Evolutionary conservation across 1,140 invertebrate species (phyloP).

Genomic region (Drosophila parvula): DNA sequence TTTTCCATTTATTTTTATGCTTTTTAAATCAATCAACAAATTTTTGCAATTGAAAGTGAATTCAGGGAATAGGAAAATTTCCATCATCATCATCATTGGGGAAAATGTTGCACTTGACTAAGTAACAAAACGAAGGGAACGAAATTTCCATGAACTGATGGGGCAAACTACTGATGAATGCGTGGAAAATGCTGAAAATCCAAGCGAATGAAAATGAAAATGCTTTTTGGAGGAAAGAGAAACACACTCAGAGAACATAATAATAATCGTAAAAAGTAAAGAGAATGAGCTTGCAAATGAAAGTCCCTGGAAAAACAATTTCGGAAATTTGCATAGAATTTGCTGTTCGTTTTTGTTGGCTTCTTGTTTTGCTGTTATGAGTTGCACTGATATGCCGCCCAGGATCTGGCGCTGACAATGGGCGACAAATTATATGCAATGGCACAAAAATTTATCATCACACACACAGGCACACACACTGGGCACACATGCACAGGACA

Average conservation of each 20-base stretch:
- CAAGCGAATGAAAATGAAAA: slow-evolving; percentile 46
- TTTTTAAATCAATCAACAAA: not conserved
- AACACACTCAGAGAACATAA: slow-evolving; percentile 56
- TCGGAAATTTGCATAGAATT: slow-evolving; percentile 49
- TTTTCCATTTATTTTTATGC: slow-evolving; percentile 2
- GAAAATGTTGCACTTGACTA: slow-evolving; percentile 31
- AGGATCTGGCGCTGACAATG: slow-evolving; percentile 65
- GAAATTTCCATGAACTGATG: slow-evolving; percentile 16
- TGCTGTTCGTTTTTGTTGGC: slow-evolving; percentile 10
- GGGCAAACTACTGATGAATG: slow-evolving; percentile 39
- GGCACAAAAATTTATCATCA: slow-evolving; percentile 60
- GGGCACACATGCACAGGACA: not conserved
- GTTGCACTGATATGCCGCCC: slow-evolving; percentile 61
- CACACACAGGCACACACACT: slow-evolving; percentile 3
- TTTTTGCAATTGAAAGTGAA: slow-evolving; percentile 18
- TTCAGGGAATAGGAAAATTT: not conserved
- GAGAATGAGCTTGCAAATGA: slow-evolving; percentile 41
- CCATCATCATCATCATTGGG: slow-evolving; percentile 16
- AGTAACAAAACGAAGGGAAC: slow-evolving; percentile 11
- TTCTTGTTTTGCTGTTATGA: slow-evolving; percentile 31
- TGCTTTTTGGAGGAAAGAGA: slow-evolving; percentile 15
- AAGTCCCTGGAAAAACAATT: slow-evolving; percentile 41
- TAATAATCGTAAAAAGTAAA: slow-evolving; percentile 72
- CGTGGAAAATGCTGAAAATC: slow-evolving; percentile 53
- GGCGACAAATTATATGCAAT: slow-evolving; percentile 78